A percentile compares a stretch with the other conserved stretches of the same genome.
phyloP scores from a whole-genome alignment of 2,113 vertebrate genomes.

The Crotalus viridis region DNA sequence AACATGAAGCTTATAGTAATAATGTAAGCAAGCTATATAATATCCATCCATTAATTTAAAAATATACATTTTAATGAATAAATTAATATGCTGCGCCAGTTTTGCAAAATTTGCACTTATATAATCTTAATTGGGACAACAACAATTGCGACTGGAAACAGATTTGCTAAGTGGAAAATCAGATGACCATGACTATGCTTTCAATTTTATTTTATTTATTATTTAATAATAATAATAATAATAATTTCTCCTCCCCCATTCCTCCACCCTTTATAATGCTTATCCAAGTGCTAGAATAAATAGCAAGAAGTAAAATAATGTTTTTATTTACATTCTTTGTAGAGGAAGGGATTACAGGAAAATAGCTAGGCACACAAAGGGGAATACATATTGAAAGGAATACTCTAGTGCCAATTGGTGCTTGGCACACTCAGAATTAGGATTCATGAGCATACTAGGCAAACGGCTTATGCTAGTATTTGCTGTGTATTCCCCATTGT shows the following conservation, averaged over 20 bases:
- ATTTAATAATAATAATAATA: neutral
- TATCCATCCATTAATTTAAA: constrained; percentile 47
- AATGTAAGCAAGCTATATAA: constrained; percentile 32
- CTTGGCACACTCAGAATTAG: neutral
- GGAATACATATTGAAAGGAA: neutral
- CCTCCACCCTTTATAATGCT: neutral
- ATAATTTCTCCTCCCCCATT: neutral
- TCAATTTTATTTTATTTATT: neutral
- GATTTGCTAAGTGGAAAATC: neutral
- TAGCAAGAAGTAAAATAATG: neutral
- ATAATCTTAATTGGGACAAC: neutral
- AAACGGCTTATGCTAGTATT: neutral
- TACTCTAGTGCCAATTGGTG: neutral
- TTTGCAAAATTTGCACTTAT: constrained; percentile 67
- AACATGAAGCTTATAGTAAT: neutral
- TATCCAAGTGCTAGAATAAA: neutral
- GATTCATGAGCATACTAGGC: neutral
- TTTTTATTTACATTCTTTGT: neutral
- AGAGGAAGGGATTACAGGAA: neutral
- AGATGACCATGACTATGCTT: neutral
- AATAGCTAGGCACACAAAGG: neutral
- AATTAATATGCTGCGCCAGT: constrained; percentile 63
- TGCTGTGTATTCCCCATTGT: neutral
- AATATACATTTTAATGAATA: constrained; percentile 74
- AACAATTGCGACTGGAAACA: neutral